Base-by-base conservation (phyloP, 2,797 vertebrate genomes). In the Propithecus deckenii region DNA sequence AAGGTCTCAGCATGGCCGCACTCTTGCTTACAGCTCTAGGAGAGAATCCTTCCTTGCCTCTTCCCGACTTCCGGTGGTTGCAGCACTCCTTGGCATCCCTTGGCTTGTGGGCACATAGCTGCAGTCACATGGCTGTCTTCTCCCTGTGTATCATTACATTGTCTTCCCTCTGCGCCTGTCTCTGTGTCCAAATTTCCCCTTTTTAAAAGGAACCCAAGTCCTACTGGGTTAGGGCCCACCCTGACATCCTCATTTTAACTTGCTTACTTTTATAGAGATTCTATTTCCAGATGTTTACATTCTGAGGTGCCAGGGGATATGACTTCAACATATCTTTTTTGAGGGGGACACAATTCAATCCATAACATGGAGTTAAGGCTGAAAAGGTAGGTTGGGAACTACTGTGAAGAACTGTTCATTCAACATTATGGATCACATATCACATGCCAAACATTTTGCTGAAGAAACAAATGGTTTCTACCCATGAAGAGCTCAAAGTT, bases 211-310 rank as follows among this genome's bases (percentile, higher is more conserved):
- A 43, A 30, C 32, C 72, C 15, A 84, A 84, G 41, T 79, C 43
- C 25, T 52, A 63, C 0, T 61, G 7, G 3, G 0, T 59, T 65
- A 92, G 28, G 1, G 2, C 32, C 1, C 30, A 80, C 17, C 6
- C 17, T n/a, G 50, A 84, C 22, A 38, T 86, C 18, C 41, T 84
- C 13, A 87, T 35, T 89, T 65, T 75, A 75, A 78, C 20, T 50
- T 79, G 48, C 76, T 63, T 46, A 55, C 15, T 83, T 32, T 35
- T 87, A 0, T 50, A 35, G 75, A 96, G 23, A 17, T 63, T 17
- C 4, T 83, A 22, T 55, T 84, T 87, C 14, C 65, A 92, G 80
- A 65, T 86, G 4, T 72, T 72, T 95, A 22, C 7, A 35, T 67
- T 85, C 13, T 78, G 41, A 57, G 30, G 30, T 41, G 69, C 28